Conservation (phyloP, 2,797 vertebrate genomes). For the Arremon aurantiirostris region DNA sequence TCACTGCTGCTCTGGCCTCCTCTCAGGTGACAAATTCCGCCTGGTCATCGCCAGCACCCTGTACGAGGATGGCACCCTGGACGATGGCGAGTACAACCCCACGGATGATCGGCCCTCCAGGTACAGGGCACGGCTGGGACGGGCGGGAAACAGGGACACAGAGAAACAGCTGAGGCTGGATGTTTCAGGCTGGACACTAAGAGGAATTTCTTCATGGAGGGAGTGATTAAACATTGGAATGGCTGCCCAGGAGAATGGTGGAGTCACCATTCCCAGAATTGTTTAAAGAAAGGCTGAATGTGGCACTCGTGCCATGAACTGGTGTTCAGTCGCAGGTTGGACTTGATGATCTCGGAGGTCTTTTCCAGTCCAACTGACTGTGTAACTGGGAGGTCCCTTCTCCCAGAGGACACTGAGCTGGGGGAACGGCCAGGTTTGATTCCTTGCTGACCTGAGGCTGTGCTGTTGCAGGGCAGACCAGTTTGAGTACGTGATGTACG, state of each 20-base stretch:
- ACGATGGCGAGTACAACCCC: conserved; percentile 97
- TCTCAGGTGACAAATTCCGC: conserved; percentile 93
- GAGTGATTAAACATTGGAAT: not conserved
- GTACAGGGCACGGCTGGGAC: conserved; percentile 38
- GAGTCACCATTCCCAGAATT: not conserved
- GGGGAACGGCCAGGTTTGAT: fast-evolving
- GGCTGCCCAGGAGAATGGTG: not conserved
- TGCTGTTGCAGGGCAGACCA: conserved; percentile 87
- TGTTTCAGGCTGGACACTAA: not conserved
- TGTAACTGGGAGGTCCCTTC: not conserved
- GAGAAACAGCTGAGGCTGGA: not conserved
- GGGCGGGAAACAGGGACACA: fast-evolving
- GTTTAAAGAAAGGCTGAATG: not conserved
- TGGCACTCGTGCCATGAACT: fast-evolving
- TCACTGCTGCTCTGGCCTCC: not conserved
- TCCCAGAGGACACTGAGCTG: not conserved
- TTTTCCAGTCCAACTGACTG: not conserved
- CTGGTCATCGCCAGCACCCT: conserved; percentile 96
- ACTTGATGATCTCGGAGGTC: not conserved
- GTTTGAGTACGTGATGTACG: conserved; percentile 99
- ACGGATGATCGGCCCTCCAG: conserved; percentile 94
- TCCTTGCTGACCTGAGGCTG: not conserved
- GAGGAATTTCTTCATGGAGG: not conserved
- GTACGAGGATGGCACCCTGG: conserved; percentile 95
- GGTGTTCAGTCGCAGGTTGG: not conserved